Percentiles rank a stretch among this genome's conserved stretches.
Evolutionary conservation across 2,113 vertebrate genomes (phyloP).

Genomic region (Myiopsitta monachus): DNA sequence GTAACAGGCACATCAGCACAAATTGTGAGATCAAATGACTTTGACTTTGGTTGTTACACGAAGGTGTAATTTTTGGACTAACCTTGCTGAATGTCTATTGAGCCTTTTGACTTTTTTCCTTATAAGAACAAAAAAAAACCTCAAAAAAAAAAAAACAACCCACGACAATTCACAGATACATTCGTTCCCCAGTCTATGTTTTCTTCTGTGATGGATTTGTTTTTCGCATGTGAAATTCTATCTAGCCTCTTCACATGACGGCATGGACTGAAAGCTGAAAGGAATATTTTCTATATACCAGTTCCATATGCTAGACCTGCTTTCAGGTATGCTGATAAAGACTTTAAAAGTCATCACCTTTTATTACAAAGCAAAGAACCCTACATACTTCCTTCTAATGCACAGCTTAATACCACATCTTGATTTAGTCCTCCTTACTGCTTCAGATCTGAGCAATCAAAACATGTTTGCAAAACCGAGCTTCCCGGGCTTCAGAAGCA

Average conservation of each 20-base stretch:
- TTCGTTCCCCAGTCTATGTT: not conserved
- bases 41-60: not conserved
- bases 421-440: not conserved
- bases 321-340: not conserved
- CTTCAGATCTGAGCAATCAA: not conserved
- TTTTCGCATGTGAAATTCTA: not conserved
- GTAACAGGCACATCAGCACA: not conserved
- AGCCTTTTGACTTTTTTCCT: not conserved
- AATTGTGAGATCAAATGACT: not conserved
- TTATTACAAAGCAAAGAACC: not conserved
- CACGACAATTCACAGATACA: not conserved
- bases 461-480: not conserved
- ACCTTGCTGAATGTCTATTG: not conserved
- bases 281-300: not conserved
- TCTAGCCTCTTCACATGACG: accelerated
- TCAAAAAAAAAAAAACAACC: too few relatives aligned
- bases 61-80: not conserved
- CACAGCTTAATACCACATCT: not conserved
- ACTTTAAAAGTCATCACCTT: not conserved
- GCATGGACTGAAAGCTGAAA: not conserved
- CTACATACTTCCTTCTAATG: not conserved
- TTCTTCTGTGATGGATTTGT: not conserved
- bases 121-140: not conserved
- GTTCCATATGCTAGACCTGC: not conserved
- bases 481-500: not conserved